Base-by-base conservation (phyloP, 2,888 invertebrate species). In the Bimastos eiseni region DNA sequence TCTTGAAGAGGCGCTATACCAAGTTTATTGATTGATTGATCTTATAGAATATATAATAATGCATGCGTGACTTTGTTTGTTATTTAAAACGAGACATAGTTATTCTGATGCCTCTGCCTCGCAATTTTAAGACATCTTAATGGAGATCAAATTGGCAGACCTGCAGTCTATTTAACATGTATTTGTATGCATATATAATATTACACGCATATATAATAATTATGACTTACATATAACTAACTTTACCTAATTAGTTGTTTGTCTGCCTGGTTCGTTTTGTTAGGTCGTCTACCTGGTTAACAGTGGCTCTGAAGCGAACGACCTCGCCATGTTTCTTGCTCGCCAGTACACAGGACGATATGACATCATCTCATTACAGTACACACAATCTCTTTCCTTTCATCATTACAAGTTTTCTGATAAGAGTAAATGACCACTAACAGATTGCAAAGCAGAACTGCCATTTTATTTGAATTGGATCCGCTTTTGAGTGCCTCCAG, bases 231-330 rank as follows among this genome's bases (percentile, higher is more conserved):
- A 30, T 55, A 34, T 84, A 33, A 3, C 34, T 84, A 84, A 36
- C 84, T 19, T 84, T 34, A 84, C 84, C 37, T 89, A 89, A 21
- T 49, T 89, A 30, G n/a, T 89, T 37, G 38, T 34, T 89, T n/a
- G n/a, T 89, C 44, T 41, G 37, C 44, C 30, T 44, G 37, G 44
- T 89, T 89, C 44, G 41, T 90, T 90, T 19, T 86, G 38, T 36
- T 83, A 91, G 92, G 89, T 90, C 41, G 97, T 97, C 4, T 98
- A 98, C 94, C 96, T 99, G 93, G 97, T 98, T 1, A 99, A 99
- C 95, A 99, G 98, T 93, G 99, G 99, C 0, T 98, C 98, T 13
- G 99, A 99, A 95, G 99, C 99, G 0, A 99, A 99, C 94, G 99
- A 99, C 94, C 95, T 99, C 91, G 99, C 99, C 0, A 96, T 98